phyloP scores from a whole-genome alignment of 2,888 invertebrate genomes.

The Microplitis deprimator region DNA sequence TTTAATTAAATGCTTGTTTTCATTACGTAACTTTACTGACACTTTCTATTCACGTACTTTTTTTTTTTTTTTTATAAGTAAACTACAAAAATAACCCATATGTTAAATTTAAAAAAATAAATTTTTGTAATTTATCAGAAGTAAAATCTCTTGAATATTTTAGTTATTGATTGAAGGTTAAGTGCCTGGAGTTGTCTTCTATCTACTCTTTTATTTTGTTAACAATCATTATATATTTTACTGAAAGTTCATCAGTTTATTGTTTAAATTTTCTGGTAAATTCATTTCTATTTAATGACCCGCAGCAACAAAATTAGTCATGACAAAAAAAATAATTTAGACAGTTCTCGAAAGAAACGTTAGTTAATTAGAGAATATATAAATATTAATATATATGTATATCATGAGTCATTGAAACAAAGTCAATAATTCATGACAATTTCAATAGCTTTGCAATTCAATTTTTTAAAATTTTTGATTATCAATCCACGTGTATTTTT shows the following conservation, averaged over 20 bases:
- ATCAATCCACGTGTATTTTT: neutral
- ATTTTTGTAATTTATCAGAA: neutral
- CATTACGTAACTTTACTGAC: neutral
- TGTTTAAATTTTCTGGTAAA: too few relatives aligned
- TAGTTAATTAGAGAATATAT: neutral
- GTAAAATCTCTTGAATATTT: too few relatives aligned
- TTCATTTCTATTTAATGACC: neutral
- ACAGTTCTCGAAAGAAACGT: neutral
- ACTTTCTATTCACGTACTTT: neutral
- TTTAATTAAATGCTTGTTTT: neutral
- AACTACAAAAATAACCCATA: neutral
- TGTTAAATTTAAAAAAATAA: neutral
- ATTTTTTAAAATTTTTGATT: neutral
- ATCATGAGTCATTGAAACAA: neutral
- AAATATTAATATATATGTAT: neutral
- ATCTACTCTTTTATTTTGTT: too few relatives aligned
- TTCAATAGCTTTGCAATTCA: neutral
- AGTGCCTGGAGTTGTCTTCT: too few relatives aligned
- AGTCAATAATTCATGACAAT: neutral
- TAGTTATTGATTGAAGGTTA: too few relatives aligned
- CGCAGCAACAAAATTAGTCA: neutral
- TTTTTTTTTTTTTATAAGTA: neutral
- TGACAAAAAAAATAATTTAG: neutral
- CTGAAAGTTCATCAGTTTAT: too few relatives aligned
- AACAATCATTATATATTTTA: too few relatives aligned